Conservation (phyloP, 2,113 vertebrate species). For the Connochaetes taurinus region DNA sequence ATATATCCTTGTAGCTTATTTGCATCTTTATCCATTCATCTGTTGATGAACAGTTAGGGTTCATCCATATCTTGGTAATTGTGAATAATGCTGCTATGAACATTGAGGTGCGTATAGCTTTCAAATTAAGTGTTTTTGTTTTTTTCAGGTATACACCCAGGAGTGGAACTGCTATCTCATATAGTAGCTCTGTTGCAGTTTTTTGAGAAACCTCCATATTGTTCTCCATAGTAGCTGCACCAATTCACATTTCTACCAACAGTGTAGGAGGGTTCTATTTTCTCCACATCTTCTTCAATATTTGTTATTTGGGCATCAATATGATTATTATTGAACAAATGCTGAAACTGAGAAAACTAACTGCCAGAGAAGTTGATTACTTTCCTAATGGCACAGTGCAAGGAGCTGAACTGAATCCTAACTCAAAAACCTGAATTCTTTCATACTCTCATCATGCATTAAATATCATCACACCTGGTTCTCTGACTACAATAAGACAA, state of each 20-base stretch:
- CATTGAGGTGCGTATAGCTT: not conserved
- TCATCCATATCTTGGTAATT: not conserved
- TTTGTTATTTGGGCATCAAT: not conserved
- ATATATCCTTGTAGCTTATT: not conserved
- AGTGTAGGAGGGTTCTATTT: not conserved
- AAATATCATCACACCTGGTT: not conserved
- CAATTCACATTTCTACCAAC: not conserved
- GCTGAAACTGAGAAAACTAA: not conserved
- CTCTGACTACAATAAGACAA: not conserved
- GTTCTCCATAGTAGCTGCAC: not conserved
- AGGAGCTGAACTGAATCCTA: not conserved
- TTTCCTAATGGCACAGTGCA: not conserved
- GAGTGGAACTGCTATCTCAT: not conserved
- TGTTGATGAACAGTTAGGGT: not conserved
- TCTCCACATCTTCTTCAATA: not conserved
- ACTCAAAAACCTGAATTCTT: not conserved
- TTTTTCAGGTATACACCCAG: not conserved
- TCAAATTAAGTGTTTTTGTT: not conserved
- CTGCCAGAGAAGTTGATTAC: not conserved
- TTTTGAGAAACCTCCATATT: not conserved
- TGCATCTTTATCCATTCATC: not conserved
- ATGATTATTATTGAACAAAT: not conserved
- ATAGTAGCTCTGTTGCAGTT: not conserved
- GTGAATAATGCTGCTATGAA: not conserved
- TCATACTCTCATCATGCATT: not conserved